Evolutionary conservation across 2,888 invertebrate genomes (phyloP).

Genomic region (Agrotis exclamationis): DNA sequence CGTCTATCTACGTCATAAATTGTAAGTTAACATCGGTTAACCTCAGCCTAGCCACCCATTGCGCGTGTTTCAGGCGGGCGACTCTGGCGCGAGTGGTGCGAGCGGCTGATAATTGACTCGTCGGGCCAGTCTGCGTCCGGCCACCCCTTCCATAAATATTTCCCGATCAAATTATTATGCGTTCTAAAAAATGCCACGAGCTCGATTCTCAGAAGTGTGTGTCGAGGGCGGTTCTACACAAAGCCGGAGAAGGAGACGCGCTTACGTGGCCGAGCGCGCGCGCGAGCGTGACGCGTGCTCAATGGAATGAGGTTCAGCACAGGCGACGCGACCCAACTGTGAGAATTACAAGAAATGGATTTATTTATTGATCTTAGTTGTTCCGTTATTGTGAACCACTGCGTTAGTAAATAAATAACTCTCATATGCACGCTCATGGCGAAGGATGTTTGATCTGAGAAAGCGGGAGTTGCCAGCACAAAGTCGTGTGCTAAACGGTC

Average conservation of each 20-base stretch:
- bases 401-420: constrained; percentile 82
- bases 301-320: constrained; percentile 88
- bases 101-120: constrained; percentile 88
- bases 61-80: constrained; percentile 83
- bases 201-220: constrained; percentile 85
- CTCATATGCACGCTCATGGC: constrained; percentile 67
- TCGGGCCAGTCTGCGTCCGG: constrained; percentile 84
- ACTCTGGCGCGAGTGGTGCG: constrained; percentile 71
- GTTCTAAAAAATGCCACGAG: constrained; percentile 89
- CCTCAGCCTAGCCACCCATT: constrained; percentile 84
- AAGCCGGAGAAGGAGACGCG: constrained; percentile 79
- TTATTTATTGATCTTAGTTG: constrained; percentile 89
- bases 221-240: constrained; percentile 88
- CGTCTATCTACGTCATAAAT: constrained; percentile 84
- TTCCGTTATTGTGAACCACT: constrained; percentile 85
- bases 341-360: constrained; percentile 90
- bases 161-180: constrained; percentile 91
- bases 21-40: constrained; percentile 78
- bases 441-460: constrained; percentile 73
- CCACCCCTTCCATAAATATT: constrained; percentile 91
- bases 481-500: constrained; percentile 71
- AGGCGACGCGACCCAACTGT: constrained; percentile 83
- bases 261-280: constrained; percentile 60
- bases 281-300: constrained; percentile 77
- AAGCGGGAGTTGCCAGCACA: constrained; percentile 65